A percentile compares a stretch with the other conserved stretches of the same genome.
These are phyloP conservation scores for Mesitornis unicolor DNA, from an alignment of 2,113 vertebrate species.

Conservation along the genomic window DNA sequence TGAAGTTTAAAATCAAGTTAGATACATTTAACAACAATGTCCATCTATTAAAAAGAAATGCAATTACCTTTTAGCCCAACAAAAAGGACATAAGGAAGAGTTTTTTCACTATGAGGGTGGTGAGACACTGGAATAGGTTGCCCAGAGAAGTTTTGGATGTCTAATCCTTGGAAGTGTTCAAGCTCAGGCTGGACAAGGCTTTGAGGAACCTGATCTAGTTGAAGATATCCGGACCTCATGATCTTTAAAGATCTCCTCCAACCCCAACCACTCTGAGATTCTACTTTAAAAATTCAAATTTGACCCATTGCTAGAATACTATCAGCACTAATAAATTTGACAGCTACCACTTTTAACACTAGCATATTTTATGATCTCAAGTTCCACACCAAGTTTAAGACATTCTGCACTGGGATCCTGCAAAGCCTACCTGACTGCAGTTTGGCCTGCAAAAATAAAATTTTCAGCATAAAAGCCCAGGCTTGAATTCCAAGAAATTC, in stretches of 20 bases:
- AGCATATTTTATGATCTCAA: neutral
- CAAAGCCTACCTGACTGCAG: neutral
- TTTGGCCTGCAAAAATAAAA: neutral
- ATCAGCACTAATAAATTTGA: neutral
- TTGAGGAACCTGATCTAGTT: neutral
- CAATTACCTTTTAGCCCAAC: too few species aligned
- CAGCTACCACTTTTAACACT: neutral
- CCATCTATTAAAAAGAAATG: too few species aligned
- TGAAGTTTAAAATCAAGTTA: too few species aligned
- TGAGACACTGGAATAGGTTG: neutral
- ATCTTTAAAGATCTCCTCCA: neutral
- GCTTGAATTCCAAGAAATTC: neutral
- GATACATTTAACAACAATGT: too few species aligned
- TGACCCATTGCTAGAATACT: neutral
- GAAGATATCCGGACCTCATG: neutral
- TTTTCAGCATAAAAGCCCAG: neutral
- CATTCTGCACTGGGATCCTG: neutral
- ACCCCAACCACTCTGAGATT: neutral
- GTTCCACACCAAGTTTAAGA: neutral
- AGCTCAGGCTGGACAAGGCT: rapidly evolving
- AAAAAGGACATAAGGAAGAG: neutral
- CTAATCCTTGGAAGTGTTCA: neutral
- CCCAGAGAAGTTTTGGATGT: neutral
- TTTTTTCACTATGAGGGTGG: rapidly evolving
- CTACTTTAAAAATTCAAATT: neutral